Conservation (phyloP, 2,113 vertebrate species). For the Lota lota region DNA sequence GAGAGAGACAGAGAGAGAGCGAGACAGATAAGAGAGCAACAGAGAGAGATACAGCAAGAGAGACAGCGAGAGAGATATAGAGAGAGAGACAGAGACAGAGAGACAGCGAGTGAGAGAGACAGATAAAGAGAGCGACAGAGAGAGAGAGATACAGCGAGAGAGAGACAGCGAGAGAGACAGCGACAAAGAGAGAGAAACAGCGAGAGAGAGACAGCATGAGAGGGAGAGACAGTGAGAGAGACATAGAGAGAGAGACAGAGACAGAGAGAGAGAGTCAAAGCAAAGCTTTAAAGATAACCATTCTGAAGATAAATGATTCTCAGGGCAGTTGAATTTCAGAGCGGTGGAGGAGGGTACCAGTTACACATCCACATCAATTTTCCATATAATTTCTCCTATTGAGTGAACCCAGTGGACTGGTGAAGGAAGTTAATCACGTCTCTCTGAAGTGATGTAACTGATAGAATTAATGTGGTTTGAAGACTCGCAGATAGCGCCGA, state of each 20-base stretch:
- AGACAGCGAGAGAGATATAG: too few species aligned
- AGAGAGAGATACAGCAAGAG: too few species aligned
- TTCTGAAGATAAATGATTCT: slow-evolving; percentile 61
- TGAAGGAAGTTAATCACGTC: slow-evolving; percentile 65
- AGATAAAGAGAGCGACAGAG: slow-evolving; percentile 1
- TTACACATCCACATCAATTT: slow-evolving; percentile 67
- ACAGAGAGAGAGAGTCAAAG: slow-evolving; percentile 25
- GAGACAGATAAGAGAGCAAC: background rate
- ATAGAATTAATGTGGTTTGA: slow-evolving; percentile 68
- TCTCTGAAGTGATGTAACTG: slow-evolving; percentile 73
- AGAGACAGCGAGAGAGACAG: slow-evolving; percentile 9
- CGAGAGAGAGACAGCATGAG: slow-evolving; percentile 17
- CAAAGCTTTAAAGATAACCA: slow-evolving; percentile 57
- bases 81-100: background rate
- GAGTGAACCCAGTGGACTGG: slow-evolving; percentile 63
- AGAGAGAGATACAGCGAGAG: slow-evolving; percentile 14
- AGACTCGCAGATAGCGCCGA: slow-evolving; percentile 39
- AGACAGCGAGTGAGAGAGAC: slow-evolving; percentile 5
- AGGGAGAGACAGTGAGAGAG: too few species aligned
- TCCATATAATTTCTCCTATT: slow-evolving; percentile 65
- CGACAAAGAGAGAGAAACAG: slow-evolving; percentile 6
- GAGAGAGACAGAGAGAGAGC: slow-evolving; percentile 17
- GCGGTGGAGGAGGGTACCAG: slow-evolving; percentile 32
- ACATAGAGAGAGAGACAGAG: too few species aligned
- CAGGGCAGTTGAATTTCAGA: slow-evolving; percentile 39